A percentile compares a stretch with the other conserved stretches of the same genome.
phyloP scores from a whole-genome alignment of 2,888 invertebrate genomes.

The Trichopoda pennipes region DNA sequence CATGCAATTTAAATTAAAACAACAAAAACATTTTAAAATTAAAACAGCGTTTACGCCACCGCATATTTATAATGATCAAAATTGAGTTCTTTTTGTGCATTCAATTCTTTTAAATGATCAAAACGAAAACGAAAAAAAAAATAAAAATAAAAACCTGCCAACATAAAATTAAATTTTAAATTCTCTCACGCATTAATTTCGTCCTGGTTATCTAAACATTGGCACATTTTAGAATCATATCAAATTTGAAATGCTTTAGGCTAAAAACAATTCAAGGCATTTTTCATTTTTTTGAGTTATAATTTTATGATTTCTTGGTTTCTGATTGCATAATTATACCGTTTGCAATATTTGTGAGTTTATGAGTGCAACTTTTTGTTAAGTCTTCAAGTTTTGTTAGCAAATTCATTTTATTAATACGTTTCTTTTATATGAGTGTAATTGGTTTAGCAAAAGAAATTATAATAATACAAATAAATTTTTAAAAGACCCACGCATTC shows the following conservation, averaged over 20 bases:
- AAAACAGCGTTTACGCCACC: slow-evolving; percentile 52
- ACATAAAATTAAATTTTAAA: slow-evolving; percentile 55
- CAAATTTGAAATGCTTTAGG: slow-evolving; percentile 50
- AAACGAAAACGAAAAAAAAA: slow-evolving; percentile 18
- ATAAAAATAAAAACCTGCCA: slow-evolving; percentile 15
- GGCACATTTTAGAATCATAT: slow-evolving; percentile 53
- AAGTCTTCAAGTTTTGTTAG: slow-evolving; percentile 6
- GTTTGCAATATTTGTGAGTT: slow-evolving; percentile 14
- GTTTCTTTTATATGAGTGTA: slow-evolving; percentile 52
- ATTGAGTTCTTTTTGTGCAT: slow-evolving; percentile 14
- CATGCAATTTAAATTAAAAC: slow-evolving; percentile 37
- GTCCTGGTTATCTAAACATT: slow-evolving; percentile 25
- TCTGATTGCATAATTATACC: slow-evolving; percentile 60
- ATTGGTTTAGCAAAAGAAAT: slow-evolving; percentile 20
- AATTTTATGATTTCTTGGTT: slow-evolving; percentile 47
- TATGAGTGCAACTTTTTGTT: slow-evolving; percentile 5
- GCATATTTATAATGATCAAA: slow-evolving; percentile 34
- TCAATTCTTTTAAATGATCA: slow-evolving; percentile 4
- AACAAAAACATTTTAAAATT: slow-evolving; percentile 2
- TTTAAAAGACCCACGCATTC: slow-evolving; percentile 67
- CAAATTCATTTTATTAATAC: slow-evolving; percentile 41
- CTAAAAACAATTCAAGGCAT: slow-evolving; percentile 41
- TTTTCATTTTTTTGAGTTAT: background rate
- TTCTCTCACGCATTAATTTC: slow-evolving; percentile 69
- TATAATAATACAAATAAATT: slow-evolving; percentile 9